Base-by-base conservation (phyloP, 2,113 vertebrate genomes). In the Trinectes maculatus region DNA sequence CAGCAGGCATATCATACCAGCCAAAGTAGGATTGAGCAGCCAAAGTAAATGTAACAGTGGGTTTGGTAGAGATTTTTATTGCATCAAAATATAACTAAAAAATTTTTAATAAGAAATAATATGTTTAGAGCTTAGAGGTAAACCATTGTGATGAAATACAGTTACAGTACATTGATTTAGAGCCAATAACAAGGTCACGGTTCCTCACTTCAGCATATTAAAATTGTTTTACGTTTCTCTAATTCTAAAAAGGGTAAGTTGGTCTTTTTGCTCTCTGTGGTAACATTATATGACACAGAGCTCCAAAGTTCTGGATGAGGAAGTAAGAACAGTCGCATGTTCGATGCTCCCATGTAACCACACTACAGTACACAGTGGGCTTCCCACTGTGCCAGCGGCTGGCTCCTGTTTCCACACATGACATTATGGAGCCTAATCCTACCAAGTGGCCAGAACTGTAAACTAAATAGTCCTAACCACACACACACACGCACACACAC, bases 371-470 rank as follows among this genome's bases (percentile, higher is more conserved):
- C 83, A 79, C 80, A 71, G 87, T 77, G 82, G 83, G 79, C 62
- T 86, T 79, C 83, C 81, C 86, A 88, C 86, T 75, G 63, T 44
- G 61, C 74, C 83, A 85, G 79, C 66, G 77, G 64, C 83, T 85
- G 78, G 83, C 87, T 89, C 71, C 87, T 80, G 82, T 86, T 88
- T 88, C 87, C 78, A 86, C 80, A 87, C 84, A 84, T 74, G 75
- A 88, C 76, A 71, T 86, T 83, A 78, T 58, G 64, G 78, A 83
- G 70, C 49, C 68, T 87, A 87, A 88, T 89, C 87, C 85, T 57
- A 72, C 78, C 25, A 71, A 88, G 79, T 79, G 80, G 82, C 80
- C 84, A 84, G 75, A 84, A 86, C 80, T 85, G 64, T 87, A 85
- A 88, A 87, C 85, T 79, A 87, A 87, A 87, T 77, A 78, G 36